phyloP scores from a whole-genome alignment of 2,888 invertebrate species.

The Xiphydria camelus region DNA sequence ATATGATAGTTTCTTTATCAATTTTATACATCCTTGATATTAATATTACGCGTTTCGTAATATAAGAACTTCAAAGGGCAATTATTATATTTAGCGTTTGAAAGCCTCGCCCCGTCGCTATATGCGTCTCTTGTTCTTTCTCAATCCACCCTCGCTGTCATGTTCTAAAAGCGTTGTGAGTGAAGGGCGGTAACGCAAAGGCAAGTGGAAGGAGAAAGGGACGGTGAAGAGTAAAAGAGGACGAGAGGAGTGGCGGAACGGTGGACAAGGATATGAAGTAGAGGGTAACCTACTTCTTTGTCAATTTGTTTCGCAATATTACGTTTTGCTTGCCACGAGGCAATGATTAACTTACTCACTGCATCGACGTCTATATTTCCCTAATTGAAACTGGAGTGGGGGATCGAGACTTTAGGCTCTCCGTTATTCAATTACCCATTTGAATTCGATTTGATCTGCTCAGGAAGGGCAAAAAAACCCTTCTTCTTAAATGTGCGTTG shows the following conservation, averaged over 20 bases:
- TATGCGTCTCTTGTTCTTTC: no score
- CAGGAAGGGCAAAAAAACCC: no score
- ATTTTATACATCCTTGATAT: no score
- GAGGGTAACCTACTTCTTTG: conserved; percentile 39
- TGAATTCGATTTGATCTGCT: no score
- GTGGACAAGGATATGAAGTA: conserved; percentile 18
- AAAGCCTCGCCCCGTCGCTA: neutral
- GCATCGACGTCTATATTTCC: no score
- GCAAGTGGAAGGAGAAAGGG: conserved; percentile 17
- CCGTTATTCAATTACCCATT: neutral
- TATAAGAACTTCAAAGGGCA: conserved; percentile 40
- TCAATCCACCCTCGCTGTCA: no score
- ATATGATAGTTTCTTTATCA: no score
- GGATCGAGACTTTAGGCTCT: neutral
- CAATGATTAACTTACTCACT: conserved; percentile 31
- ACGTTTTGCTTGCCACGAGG: conserved; percentile 32
- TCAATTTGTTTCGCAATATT: conserved; percentile 41
- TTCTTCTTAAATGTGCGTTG: no score
- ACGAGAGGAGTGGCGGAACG: conserved; percentile 9
- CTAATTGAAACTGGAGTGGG: neutral
- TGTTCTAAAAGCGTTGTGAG: no score
- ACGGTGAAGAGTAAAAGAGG: conserved; percentile 18
- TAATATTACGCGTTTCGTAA: conserved; percentile 27
- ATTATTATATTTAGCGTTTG: conserved; percentile 34
- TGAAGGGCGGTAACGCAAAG: no score